A percentile compares a stretch with the other conserved stretches of the same genome.
Evolutionary conservation across 2,888 invertebrate genomes (phyloP).

Genomic region (Drosophila buzzatii): DNA sequence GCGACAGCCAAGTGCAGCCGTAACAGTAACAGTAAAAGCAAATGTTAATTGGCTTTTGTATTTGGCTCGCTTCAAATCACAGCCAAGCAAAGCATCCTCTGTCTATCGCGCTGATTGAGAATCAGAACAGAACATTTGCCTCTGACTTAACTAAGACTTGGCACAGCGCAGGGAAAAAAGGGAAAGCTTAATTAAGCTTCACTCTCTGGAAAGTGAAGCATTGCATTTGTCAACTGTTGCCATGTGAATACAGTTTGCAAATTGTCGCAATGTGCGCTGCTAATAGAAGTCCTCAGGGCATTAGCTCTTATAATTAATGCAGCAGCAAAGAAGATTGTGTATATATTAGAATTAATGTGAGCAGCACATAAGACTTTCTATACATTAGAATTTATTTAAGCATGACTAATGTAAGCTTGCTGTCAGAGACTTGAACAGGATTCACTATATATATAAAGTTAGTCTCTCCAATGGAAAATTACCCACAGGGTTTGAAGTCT

Average conservation of each 20-base stretch:
- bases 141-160: neutral
- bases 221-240: neutral
- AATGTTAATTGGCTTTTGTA: conserved; percentile 60
- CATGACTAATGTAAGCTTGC: neutral
- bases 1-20: conserved; percentile 22
- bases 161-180: neutral
- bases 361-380: neutral
- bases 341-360: neutral
- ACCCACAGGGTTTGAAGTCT: neutral
- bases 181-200: neutral
- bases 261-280: no score
- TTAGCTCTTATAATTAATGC: neutral
- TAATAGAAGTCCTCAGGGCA: neutral
- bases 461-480: no score
- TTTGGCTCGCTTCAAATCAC: conserved; percentile 25
- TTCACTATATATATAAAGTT: no score
- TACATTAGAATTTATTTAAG: neutral
- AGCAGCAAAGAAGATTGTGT: neutral
- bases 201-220: neutral
- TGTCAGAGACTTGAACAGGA: neutral
- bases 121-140: neutral
- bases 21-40: conserved; percentile 35
- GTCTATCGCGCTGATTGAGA: conserved; percentile 15
- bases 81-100: conserved; percentile 10
- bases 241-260: neutral